A percentile compares a stretch with the other conserved stretches of the same genome.
Conservation (phyloP, 2,113 vertebrate species). For the Albula glossodonta region DNA sequence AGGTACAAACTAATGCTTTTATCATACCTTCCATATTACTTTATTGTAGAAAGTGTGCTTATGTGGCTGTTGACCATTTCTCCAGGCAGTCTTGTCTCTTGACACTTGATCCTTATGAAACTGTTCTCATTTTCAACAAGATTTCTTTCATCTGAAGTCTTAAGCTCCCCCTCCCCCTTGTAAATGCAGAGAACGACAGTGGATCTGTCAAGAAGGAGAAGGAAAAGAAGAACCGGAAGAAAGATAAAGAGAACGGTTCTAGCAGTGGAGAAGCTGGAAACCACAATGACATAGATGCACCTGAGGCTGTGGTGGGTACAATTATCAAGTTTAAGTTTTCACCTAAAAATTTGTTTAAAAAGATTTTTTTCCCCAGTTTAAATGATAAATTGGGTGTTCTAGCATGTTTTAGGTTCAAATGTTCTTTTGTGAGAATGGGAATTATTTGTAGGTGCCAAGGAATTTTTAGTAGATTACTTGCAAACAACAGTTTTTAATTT, state of each 20-base stretch:
- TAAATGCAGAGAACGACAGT: slow-evolving; percentile 80
- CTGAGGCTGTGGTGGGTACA: slow-evolving; percentile 81
- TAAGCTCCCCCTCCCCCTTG: not conserved
- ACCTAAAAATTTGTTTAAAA: too few relatives aligned
- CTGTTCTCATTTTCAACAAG: not conserved
- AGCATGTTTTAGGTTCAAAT: too few relatives aligned
- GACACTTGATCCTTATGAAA: not conserved
- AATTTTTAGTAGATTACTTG: too few relatives aligned
- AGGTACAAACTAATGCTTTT: not conserved
- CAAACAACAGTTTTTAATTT: too few relatives aligned
- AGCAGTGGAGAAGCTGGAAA: slow-evolving; percentile 79
- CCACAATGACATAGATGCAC: slow-evolving; percentile 83
- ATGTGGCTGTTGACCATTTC: not conserved
- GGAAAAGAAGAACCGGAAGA: slow-evolving; percentile 95
- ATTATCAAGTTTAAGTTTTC: too few relatives aligned
- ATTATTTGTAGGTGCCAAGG: too few relatives aligned
- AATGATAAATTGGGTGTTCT: too few relatives aligned
- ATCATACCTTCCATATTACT: not conserved
- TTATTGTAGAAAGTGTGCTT: not conserved
- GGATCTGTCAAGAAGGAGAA: slow-evolving; percentile 93
- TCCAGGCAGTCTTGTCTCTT: not conserved
- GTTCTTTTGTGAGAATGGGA: too few relatives aligned
- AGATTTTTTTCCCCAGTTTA: not conserved
- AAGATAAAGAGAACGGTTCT: slow-evolving; percentile 98
- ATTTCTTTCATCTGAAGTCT: not conserved